Evolutionary conservation across 2,113 vertebrate genomes (phyloP).

Genomic region (Phyllostomus hastatus): DNA sequence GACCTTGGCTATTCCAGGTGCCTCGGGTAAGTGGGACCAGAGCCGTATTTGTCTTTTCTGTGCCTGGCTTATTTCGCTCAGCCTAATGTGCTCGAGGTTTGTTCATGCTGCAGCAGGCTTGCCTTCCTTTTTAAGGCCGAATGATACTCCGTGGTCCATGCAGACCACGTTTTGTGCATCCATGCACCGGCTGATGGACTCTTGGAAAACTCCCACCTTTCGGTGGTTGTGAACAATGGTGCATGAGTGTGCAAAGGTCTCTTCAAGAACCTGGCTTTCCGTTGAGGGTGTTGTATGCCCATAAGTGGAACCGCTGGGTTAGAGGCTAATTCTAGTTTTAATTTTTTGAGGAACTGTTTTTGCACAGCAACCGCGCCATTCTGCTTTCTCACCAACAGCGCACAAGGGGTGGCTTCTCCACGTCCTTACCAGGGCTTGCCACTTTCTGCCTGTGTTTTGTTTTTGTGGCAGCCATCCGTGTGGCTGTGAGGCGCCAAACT

Average conservation of each 20-base stretch:
- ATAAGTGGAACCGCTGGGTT: not conserved
- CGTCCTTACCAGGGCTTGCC: accelerated
- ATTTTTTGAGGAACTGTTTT: not conserved
- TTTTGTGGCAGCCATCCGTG: not conserved
- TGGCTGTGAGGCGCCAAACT: not conserved
- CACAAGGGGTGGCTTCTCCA: accelerated
- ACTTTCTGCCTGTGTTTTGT: not conserved
- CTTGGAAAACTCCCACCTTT: not conserved
- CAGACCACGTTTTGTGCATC: not conserved
- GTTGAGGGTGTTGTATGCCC: not conserved
- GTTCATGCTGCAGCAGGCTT: accelerated
- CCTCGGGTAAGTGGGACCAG: not conserved
- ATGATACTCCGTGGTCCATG: accelerated
- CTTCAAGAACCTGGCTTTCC: not conserved
- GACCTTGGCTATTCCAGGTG: not conserved
- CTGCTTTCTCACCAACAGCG: accelerated
- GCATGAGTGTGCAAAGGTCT: accelerated
- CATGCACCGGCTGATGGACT: not conserved
- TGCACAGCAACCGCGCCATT: not conserved
- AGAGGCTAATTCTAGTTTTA: not conserved
- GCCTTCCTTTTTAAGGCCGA: not conserved
- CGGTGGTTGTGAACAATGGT: not conserved
- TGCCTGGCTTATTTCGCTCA: not conserved
- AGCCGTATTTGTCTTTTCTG: not conserved
- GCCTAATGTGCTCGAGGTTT: too few relatives aligned